Base-by-base conservation (phyloP, 2,888 invertebrate genomes). In the Drosophila algonquin region DNA sequence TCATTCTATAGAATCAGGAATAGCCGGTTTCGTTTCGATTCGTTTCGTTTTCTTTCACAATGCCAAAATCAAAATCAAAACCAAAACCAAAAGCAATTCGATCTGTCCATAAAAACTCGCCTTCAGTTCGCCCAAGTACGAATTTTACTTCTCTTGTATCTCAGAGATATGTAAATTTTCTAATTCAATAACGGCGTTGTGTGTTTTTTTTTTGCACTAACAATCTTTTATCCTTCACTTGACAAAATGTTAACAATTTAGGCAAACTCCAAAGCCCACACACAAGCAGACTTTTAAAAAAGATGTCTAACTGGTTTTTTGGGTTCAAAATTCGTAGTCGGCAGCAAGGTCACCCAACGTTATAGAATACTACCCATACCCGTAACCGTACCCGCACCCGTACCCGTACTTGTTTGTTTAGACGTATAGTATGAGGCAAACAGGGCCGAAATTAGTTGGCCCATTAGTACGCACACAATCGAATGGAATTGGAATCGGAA, bases 221-320 rank as follows among this genome's bases (percentile, higher is more conserved):
- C 40, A 79, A 50, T 63, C 47, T 70, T 53, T 63, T 63, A 73
- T 58, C 65, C 81, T 69, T 70, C 75, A 82, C 72, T 73, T 82
- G 86, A 75, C 74, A 74, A 74, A 67, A 62, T 51, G 54, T 67
- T 71, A 76, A 85, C 77, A 73, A 61, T 67, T 71, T 72, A 46
- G 54, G 55, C 52, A 67, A 62, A 75, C 53, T 50, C 52, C 51
- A 12, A 51, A 47, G 24, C 48, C 64, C 53, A 51, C 30, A 45
- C 14, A 61, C 14, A 46, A 18, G 16, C 9, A 21, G 12, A 14
- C 27, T 3, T 8, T 7, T 21, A 27, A 35, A 52, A 47, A 76
- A 83, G 87, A 81, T 75, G 87, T 76, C 60, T 65, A 84, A 84
- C 87, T 63, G 87, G 83, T 83, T 83, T 81, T 52, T 81, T 52